phyloP scores from a whole-genome alignment of 2,113 vertebrate genomes.

The Promerops cafer region DNA sequence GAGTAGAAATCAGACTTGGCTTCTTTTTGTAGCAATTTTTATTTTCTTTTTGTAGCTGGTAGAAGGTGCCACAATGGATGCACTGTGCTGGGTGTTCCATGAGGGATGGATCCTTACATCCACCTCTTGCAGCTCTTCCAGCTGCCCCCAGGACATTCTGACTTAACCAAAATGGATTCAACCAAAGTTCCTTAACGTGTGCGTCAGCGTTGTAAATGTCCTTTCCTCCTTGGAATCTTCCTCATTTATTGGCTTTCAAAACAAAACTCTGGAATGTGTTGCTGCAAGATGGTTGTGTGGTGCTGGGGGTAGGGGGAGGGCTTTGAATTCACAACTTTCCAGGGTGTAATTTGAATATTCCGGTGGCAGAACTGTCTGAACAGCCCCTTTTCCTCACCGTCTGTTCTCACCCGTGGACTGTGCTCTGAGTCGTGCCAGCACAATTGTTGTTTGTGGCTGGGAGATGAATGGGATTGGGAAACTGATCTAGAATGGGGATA shows the following conservation, averaged over 20 bases:
- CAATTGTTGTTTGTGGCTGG: not conserved
- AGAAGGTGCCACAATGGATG: not conserved
- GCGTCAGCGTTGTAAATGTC: not conserved
- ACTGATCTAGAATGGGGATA: not conserved
- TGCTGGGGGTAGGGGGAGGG: not conserved
- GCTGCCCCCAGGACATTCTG: not conserved
- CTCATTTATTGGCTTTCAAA: not conserved
- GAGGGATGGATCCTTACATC: not conserved
- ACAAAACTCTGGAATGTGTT: not conserved
- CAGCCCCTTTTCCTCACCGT: not conserved
- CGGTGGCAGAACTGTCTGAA: not conserved
- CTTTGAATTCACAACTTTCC: not conserved
- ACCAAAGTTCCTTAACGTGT: not conserved
- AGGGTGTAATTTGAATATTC: not conserved
- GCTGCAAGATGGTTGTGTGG: not conserved
- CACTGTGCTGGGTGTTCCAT: accelerated
- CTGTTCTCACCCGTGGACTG: not conserved
- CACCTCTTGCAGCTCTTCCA: not conserved
- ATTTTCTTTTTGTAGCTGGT: not conserved
- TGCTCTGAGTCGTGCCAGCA: not conserved
- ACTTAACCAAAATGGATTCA: not conserved
- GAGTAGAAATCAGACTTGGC: not conserved
- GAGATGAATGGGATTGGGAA: conserved; percentile 17
- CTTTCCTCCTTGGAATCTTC: not conserved
- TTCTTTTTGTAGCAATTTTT: not conserved